Percentiles rank a stretch among this genome's conserved stretches.
These are phyloP conservation scores for Microtus montanus DNA, from an alignment of 2,113 vertebrate species.

Conservation along the genomic window DNA sequence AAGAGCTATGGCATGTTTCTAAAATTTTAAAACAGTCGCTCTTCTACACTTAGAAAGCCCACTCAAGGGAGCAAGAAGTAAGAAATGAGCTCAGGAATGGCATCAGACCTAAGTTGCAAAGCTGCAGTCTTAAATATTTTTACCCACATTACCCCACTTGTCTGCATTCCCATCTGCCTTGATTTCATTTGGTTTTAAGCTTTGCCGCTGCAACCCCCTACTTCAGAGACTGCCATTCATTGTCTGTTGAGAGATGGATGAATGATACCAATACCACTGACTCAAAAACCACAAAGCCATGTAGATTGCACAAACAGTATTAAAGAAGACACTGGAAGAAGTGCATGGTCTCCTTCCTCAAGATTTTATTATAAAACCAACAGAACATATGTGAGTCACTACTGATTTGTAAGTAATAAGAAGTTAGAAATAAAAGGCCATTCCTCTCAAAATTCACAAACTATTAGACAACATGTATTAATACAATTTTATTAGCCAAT, in stretches of 20 bases:
- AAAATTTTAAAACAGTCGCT: not conserved
- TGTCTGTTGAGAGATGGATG: slow-evolving; percentile 14
- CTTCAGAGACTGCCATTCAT: not conserved
- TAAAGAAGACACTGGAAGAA: slow-evolving; percentile 37
- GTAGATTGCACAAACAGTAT: not conserved
- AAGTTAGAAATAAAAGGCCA: slow-evolving; percentile 56
- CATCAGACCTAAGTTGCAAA: not conserved
- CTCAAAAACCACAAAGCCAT: not conserved
- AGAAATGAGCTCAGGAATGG: not conserved
- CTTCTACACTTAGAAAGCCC: not conserved
- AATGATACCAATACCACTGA: not conserved
- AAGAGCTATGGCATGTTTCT: not conserved
- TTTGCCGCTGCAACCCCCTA: not conserved
- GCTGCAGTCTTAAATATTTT: not conserved
- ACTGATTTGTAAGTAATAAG: slow-evolving; percentile 47
- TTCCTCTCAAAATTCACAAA: slow-evolving; percentile 66
- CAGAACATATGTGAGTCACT: slow-evolving; percentile 31
- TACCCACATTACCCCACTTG: not conserved
- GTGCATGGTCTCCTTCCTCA: slow-evolving; percentile 22
- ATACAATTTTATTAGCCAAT: slow-evolving; percentile 73
- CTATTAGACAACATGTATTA: slow-evolving; percentile 64
- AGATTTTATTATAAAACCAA: slow-evolving; percentile 37
- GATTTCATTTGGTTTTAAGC: not conserved
- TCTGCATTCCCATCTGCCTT: not conserved
- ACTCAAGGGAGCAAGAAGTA: not conserved